Conservation (phyloP, 2,113 vertebrate genomes). For the Psilopogon haemacephalus region DNA sequence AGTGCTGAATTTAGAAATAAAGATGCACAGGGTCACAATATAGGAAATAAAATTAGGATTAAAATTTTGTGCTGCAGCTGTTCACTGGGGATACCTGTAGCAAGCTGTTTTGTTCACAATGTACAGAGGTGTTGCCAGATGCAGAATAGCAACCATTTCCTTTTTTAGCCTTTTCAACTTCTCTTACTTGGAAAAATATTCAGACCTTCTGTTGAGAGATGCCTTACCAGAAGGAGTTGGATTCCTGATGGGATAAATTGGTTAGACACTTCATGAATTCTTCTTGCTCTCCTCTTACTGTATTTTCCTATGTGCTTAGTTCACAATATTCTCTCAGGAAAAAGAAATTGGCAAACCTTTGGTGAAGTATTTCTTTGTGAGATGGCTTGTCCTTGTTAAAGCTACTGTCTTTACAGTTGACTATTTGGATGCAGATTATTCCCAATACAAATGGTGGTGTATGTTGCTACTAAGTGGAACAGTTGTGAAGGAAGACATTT, state of each 20-base stretch:
- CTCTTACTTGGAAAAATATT: background rate
- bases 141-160: background rate
- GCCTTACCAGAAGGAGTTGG: background rate
- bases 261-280: background rate
- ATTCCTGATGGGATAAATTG: background rate
- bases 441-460: background rate
- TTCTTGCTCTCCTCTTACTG: background rate
- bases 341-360: background rate
- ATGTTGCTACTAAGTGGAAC: background rate
- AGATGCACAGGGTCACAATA: background rate
- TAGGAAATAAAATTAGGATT: background rate
- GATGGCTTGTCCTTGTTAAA: background rate
- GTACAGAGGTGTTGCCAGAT: background rate
- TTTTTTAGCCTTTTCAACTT: background rate
- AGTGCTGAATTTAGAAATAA: background rate
- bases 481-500: background rate
- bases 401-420: background rate
- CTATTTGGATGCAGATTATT: background rate
- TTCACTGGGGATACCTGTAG: background rate
- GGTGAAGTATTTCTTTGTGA: background rate
- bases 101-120: background rate
- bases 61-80: background rate
- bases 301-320: background rate
- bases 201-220: background rate
- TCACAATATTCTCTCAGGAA: background rate